Evolutionary conservation across 2,113 vertebrate genomes (phyloP).

Genomic region (Gavialis gangeticus): DNA sequence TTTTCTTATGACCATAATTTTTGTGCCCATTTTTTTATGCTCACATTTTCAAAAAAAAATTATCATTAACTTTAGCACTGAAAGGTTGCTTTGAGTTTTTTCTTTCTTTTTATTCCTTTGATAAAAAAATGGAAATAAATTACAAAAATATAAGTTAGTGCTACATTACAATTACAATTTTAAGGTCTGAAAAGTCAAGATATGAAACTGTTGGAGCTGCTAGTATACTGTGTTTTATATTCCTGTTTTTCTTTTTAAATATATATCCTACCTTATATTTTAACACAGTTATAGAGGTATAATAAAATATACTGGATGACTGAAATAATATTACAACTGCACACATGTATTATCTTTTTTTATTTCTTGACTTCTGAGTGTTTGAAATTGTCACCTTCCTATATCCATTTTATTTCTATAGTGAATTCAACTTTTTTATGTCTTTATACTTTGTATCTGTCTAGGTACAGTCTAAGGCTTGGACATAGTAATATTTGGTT

Average conservation of each 20-base stretch:
- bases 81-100: no score
- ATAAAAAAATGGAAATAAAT: background rate
- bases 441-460: background rate
- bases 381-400: conserved; percentile 1
- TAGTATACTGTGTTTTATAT: background rate
- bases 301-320: conserved; percentile 28
- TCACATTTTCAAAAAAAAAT: no score
- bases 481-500: background rate
- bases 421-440: background rate
- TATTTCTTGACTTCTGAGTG: conserved; percentile 19
- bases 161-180: background rate
- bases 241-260: conserved; percentile 30
- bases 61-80: no score
- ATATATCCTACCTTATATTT: background rate
- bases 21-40: background rate
- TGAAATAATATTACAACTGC: conserved; percentile 47
- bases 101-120: background rate
- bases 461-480: background rate
- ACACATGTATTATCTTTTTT: background rate
- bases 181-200: background rate
- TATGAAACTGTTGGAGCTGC: conserved; percentile 21
- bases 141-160: background rate
- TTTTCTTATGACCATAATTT: background rate
- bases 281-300: background rate
- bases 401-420: background rate